phyloP scores from a whole-genome alignment of 30 jellyfish, hydroid and myxozoan species.

The Cassiopea andromeda region DNA sequence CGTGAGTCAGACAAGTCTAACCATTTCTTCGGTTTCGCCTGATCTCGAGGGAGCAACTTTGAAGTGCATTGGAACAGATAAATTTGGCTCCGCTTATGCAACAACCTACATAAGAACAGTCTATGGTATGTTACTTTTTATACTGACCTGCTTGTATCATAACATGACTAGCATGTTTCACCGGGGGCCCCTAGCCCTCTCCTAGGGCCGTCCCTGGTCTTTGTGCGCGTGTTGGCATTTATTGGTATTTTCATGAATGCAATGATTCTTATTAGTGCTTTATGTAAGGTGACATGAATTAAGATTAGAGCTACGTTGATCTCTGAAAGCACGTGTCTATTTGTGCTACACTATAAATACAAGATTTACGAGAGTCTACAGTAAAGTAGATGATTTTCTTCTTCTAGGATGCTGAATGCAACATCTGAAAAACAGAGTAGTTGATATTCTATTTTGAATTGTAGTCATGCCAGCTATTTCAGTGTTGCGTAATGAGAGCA shows the following conservation, averaged over 20 bases:
- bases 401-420: background rate
- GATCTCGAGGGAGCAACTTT: constrained; percentile 31
- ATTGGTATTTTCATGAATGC: no score
- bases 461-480: constrained; percentile 40
- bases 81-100: constrained; percentile 23
- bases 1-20: constrained; percentile 42
- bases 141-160: background rate
- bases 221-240: no score
- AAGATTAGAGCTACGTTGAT: no score
- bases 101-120: constrained; percentile 9
- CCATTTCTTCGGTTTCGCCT: constrained; percentile 1
- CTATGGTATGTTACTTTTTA: constrained; percentile 46
- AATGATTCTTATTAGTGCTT: no score
- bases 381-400: no score
- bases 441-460: background rate
- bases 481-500: constrained; percentile 2
- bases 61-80: constrained; percentile 28
- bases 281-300: no score
- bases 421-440: background rate
- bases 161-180: no score
- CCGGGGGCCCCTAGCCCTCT: background rate
- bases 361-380: background rate
- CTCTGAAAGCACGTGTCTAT: no score
- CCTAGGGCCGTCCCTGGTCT: no score
- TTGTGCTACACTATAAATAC: no score